Evolutionary conservation across 2,888 invertebrate species (phyloP), one percentile per base, ranked within the genome.

Genomic region (Zaprionus obscuricornis): DNA sequence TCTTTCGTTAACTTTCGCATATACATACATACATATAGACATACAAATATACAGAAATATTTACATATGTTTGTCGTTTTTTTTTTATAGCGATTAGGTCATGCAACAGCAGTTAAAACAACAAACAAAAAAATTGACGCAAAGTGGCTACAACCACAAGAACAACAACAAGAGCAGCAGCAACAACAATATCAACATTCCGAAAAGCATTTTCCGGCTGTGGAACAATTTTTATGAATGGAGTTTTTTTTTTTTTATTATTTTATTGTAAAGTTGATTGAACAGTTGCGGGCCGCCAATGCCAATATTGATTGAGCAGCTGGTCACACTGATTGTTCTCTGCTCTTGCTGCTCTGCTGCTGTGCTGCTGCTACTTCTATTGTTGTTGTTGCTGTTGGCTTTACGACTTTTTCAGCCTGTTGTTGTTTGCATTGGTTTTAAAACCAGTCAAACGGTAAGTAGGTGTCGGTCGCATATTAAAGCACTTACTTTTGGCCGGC

Each of bases 381-480:
- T 16, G 33, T 36, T 36, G 18, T n/a, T n/a, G 18, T 17, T 45
- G 51, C 1, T 27, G 45, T 10, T 37, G 24, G 5, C 16, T 6
- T 33, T 33, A 16, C 13, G 33, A 33, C 24, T 24, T 4, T 6
- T 45, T 10, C 29, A 7, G 29, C 5, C n/a, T 17, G 45, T 54
- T 65, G 82, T 69, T 75, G 73, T 83, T 72, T 70, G 67, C 73
- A 76, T 79, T 81, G 70, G 17, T 24, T 31, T 46, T 37, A 66
- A 75, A 82, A 82, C 81, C 82, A 83, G 86, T 83, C 81, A 64
- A 71, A 70, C 66, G 69, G 51, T 79, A 83, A 83, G 82, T 83
- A 83, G 82, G 82, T 86, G 85, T 81, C 81, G 83, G 81, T 81
- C 79, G 76, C 85, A 82, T 85, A 82, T 78, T 78, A 77, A 77